Evolutionary conservation across 1,140 invertebrate genomes (phyloP), one percentile per base, ranked within the genome.

Genomic region (Plodia interpunctella): DNA sequence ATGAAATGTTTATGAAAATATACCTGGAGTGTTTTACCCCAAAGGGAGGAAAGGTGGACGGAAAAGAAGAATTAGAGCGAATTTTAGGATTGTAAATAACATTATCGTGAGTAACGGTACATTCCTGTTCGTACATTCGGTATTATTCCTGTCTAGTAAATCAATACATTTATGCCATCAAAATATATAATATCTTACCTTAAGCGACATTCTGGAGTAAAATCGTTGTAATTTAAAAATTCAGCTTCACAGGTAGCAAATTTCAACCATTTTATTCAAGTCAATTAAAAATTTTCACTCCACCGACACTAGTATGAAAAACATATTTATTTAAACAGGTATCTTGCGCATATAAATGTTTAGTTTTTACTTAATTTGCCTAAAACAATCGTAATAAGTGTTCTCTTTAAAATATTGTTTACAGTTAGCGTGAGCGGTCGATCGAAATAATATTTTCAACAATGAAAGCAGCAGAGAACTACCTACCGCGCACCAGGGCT

Each of bases 131-230:
- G n/a, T n/a, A n/a, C n/a, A n/a, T n/a, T n/a, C n/a, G n/a, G n/a
- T n/a, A n/a, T n/a, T n/a, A n/a, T n/a, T n/a, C n/a, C n/a, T n/a
- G n/a, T n/a, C n/a, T n/a, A n/a, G n/a, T n/a, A n/a, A n/a, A n/a
- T n/a, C n/a, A 25, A 25, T 32, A 32, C 30, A 32, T 32, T 32
- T 38, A 38, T 8, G 13, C 11, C n/a, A n/a, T n/a, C n/a, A n/a
- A 38, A 38, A 21, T 20, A 11, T 21, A 21, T 18, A 50, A 57
- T 32, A 30, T 69, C 74, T 72, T 62, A 80, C 76, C 76, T 80
- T 83, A 63, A 83, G 65, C 6, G 80, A 80, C 80, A 83, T 83
- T 63, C 59, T 71, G 63, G 56, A 60, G 55, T 63, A 54, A 69
- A 17, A 65, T 76, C 62, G 63, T 71, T 68, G 13, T 15, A 1